Evolutionary conservation across 2,797 vertebrate genomes (phyloP), one percentile per base, ranked within the genome.

Genomic region (Enteromius radiatus): DNA sequence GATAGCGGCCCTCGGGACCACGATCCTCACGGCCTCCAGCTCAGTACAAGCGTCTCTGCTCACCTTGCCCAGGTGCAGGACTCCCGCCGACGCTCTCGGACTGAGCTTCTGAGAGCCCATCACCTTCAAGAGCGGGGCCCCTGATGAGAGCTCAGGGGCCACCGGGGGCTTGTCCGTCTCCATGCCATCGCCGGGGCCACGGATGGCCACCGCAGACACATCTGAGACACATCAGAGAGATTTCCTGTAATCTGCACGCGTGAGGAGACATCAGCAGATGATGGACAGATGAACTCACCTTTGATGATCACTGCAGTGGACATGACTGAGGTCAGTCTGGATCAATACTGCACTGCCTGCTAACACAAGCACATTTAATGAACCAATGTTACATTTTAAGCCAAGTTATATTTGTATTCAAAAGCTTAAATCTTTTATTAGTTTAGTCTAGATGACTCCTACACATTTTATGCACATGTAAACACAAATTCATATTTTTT

Each of bases 101-200:
- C 87, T 87, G 74, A 56, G 92, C 82, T 92, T 93, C 7, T 91
- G 91, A 14, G 85, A 90, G 9, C 87, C 81, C 56, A 85, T 79
- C 81, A 84, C 78, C 80, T 94, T 95, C 74, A 92, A 28, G 2
- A 88, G 84, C 4, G 89, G 70, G 19, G 84, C 10, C 52, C 92
- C 93, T 10, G 90, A 59, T 11, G 81, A 80, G 7, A 88, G 85
- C 91, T 99, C 98, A 54, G 93, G 78, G 0, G 91, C 65, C 49
- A 89, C 90, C 5, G 86, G 76, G 0, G 93, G 87, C 84, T 96
- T 95, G 86, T 97, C 94, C 0, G 92, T 99, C 95, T 99, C 98
- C 98, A 99, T 99, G 89, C 98, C 98, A 95, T 99, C 98, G 5
- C 97, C 98, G 45, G 97, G 92, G 61, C 97, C 95, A 89, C 98